A percentile compares a stretch with the other conserved stretches of the same genome.
These are phyloP conservation scores for Poecilia velifera DNA, from an alignment of 2,797 vertebrate species.

Conservation along the genomic window DNA sequence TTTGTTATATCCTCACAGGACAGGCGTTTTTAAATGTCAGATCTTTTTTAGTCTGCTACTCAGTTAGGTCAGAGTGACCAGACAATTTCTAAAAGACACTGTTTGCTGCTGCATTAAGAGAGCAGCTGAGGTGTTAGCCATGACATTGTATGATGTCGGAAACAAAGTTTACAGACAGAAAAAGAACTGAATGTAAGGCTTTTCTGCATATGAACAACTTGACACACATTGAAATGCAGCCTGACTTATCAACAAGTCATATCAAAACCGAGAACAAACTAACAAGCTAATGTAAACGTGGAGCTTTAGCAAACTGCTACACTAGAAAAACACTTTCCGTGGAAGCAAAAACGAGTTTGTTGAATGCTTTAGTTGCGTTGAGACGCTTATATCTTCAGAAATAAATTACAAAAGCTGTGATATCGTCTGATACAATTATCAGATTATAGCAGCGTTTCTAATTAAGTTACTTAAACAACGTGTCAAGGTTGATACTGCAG, in stretches of 20 bases:
- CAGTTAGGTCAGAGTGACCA: background rate
- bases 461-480: background rate
- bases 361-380: background rate
- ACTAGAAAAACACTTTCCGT: background rate
- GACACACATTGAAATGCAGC: background rate
- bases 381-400: background rate
- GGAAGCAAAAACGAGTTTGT: background rate
- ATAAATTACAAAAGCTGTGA: background rate
- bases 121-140: background rate
- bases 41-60: background rate
- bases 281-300: background rate
- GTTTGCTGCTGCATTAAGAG: background rate
- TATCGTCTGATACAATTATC: background rate
- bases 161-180: background rate
- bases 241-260: background rate
- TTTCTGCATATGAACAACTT: background rate
- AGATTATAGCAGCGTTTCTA: background rate
- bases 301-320: background rate
- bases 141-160: background rate
- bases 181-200: background rate
- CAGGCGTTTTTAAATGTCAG: background rate
- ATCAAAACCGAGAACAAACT: background rate
- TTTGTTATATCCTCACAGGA: background rate
- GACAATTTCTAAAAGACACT: background rate
- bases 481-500: background rate